Conservation (phyloP, 1,140 invertebrate genomes). For the Bombus pascuorum region DNA sequence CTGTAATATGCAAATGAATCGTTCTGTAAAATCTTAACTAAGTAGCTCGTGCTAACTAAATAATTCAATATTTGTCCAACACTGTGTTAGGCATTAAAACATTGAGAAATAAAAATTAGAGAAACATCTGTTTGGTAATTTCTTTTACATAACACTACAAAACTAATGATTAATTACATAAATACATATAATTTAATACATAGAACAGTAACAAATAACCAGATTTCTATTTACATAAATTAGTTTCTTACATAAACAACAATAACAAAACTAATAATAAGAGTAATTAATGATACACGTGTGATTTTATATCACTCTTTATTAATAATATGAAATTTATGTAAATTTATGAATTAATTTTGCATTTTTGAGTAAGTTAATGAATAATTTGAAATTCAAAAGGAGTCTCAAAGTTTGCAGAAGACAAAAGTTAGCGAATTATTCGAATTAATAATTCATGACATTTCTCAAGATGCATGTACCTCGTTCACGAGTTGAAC, state of each 20-base stretch:
- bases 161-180: too few relatives aligned
- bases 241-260: not conserved
- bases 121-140: not conserved
- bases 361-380: too few relatives aligned
- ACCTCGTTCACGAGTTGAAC: not conserved
- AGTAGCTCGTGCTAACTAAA: not conserved
- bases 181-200: too few relatives aligned
- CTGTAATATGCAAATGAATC: conserved; percentile 26
- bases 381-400: not conserved
- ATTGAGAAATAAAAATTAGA: not conserved
- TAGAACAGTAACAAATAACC: too few relatives aligned
- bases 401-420: not conserved
- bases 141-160: not conserved
- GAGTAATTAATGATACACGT: not conserved
- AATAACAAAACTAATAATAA: too few relatives aligned
- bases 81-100: too few relatives aligned
- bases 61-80: not conserved
- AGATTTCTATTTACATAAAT: too few relatives aligned
- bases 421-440: not conserved
- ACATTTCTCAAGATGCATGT: not conserved
- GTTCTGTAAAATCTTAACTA: too few relatives aligned
- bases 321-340: not conserved
- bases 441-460: not conserved
- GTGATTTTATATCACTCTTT: not conserved
- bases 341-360: too few relatives aligned